Conservation (phyloP, 2,113 vertebrate genomes). For the Mystacornis crossleyi region DNA sequence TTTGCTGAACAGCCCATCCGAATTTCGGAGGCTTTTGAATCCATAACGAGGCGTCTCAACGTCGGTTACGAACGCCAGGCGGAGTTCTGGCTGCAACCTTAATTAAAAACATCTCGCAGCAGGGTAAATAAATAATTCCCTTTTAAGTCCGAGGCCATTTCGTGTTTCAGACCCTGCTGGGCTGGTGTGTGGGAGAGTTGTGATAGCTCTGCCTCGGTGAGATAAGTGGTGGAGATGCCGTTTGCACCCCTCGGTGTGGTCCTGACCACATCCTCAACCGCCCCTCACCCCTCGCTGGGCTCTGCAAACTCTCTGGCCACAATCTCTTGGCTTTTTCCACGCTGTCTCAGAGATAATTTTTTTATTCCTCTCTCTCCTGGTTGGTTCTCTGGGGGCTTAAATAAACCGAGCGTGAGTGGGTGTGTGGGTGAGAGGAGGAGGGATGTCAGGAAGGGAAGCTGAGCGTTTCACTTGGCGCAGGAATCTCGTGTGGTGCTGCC, state of each 20-base stretch:
- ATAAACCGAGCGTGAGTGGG: neutral
- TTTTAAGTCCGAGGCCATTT: conserved; percentile 40
- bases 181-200: conserved; percentile 39
- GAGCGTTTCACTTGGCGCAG: neutral
- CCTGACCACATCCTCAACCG: neutral
- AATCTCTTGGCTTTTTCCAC: neutral
- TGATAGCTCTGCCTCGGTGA: neutral
- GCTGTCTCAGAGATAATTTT: neutral
- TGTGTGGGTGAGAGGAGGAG: neutral
- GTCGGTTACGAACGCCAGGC: neutral
- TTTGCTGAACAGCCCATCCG: conserved; percentile 7
- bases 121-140: conserved; percentile 61
- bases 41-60: neutral
- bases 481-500: neutral
- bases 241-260: neutral
- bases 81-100: conserved; percentile 1
- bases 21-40: neutral
- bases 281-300: neutral
- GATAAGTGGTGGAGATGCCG: neutral
- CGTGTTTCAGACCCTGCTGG: neutral
- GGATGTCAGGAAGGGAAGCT: neutral
- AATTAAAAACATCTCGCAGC: conserved; percentile 21
- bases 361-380: neutral
- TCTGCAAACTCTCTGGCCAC: neutral
- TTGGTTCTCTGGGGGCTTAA: neutral